Base-by-base conservation (phyloP, 2,888 invertebrate genomes). In the Odontomyia ornata region DNA sequence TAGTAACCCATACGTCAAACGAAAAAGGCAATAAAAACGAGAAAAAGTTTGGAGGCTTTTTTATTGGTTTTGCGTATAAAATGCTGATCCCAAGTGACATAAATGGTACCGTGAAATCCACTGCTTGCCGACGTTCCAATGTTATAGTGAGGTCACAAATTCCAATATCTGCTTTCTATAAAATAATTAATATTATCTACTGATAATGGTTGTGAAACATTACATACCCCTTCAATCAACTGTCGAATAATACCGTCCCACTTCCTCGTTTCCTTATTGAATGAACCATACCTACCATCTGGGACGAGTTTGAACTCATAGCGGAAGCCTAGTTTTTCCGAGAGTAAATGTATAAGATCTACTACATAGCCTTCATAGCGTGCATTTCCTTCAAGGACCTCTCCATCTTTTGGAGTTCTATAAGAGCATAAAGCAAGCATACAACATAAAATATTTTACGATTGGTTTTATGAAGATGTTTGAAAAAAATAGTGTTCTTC, bases 101-200 rank as follows among this genome's bases (percentile, higher is more conserved):
- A 87, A 97, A 98, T 0, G 98, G 97, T 88, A 95, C 95, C 0
- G 95, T 95, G 85, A 96, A 96, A 86, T 96, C 95, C n/a, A 95
- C 94, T 47, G 91, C 92, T 80, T 91, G 91, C 82, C 96, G 91
- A 77, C 98, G 88, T 79, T 93, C 92, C 84, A 93, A 94, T 18
- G 95, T 98, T 80, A 97, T 97, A 2, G 97, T 97, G 80, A 98
- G 88, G 84, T 97, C 96, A 81, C 96, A 97, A 77, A 98, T 93
- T 0, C 95, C 96, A 81, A 98, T 89, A 85, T 96, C 95, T 18
- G 95, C 95, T 89, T 92, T 93, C 95, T 95, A 88, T 72, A 90
- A 89, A 79, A 18, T 28, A 15, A 30, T 1, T 56, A 56, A 7
- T 18, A n/a, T n/a, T 56, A 15, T 56, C 18, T 56, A 36, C 23